These are phyloP conservation scores for Trichomalopsis sarcophagae DNA, from an alignment of 1,140 invertebrate species.

Conservation along the genomic window DNA sequence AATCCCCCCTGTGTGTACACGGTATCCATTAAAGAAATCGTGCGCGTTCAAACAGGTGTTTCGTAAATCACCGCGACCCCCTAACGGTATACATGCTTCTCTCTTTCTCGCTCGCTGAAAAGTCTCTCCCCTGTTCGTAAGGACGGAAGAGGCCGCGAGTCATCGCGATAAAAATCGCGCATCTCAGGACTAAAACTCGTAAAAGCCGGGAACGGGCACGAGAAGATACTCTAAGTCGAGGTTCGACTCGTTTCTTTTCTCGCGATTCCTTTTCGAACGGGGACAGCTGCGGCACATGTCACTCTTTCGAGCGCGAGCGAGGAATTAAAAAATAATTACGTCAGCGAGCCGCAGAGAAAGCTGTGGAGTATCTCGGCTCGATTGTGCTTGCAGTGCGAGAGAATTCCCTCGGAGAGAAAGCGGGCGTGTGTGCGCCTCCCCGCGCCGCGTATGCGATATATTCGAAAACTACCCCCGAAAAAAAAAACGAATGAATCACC, in stretches of 20 bases:
- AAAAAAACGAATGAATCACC: neutral
- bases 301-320: no score
- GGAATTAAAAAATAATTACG: no score
- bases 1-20: neutral
- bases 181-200: neutral
- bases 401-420: neutral
- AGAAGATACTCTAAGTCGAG: neutral
- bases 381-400: neutral
- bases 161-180: neutral
- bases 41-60: constrained; percentile 24
- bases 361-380: neutral
- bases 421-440: no score
- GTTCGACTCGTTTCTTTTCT: neutral
- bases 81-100: constrained; percentile 17
- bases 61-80: constrained; percentile 33
- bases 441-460: neutral
- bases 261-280: no score
- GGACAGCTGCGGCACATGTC: no score
- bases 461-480: neutral
- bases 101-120: neutral
- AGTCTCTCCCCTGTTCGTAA: neutral
- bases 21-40: constrained; percentile 21
- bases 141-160: neutral
- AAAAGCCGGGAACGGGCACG: neutral
- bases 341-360: neutral